Evolutionary conservation across 2,113 vertebrate genomes (phyloP).

Genomic region (Mastomys natalensis): DNA sequence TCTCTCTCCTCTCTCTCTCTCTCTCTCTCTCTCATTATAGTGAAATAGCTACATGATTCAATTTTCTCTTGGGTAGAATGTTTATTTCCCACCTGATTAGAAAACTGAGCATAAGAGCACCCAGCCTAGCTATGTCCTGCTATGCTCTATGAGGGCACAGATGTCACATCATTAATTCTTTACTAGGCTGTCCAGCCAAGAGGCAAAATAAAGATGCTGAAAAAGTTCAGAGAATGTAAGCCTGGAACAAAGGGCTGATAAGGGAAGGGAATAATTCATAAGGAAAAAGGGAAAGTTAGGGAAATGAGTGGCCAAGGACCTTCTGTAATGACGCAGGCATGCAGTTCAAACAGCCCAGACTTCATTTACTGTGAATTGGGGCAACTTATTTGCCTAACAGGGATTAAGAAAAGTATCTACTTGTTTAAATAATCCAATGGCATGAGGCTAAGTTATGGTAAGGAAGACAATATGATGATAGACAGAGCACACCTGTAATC

Average conservation of each 20-base stretch:
- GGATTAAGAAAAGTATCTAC: not conserved
- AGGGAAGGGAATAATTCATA: not conserved
- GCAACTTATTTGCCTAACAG: not conserved
- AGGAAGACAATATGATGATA: not conserved
- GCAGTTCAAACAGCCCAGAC: not conserved
- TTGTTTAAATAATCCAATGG: not conserved
- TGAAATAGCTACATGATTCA: not conserved
- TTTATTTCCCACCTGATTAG: not conserved
- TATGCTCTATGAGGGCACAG: not conserved
- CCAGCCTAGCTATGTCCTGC: not conserved
- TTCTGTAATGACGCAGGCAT: rapidly evolving
- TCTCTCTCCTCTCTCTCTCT: too few species aligned
- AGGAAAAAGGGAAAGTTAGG: not conserved
- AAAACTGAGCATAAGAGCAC: not conserved
- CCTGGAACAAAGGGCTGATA: not conserved
- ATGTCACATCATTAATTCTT: not conserved
- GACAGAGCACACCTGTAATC: not conserved
- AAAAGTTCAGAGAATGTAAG: not conserved
- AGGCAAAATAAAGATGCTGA: not conserved
- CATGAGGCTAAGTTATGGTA: not conserved
- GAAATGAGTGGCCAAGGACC: not conserved
- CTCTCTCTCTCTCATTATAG: not conserved
- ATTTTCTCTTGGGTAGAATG: not conserved
- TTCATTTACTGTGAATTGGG: not conserved
- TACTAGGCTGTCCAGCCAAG: not conserved